A percentile compares a stretch with the other conserved stretches of the same genome.
phyloP scores from a whole-genome alignment of 2,888 invertebrate species.

The Melanargia galathea region DNA sequence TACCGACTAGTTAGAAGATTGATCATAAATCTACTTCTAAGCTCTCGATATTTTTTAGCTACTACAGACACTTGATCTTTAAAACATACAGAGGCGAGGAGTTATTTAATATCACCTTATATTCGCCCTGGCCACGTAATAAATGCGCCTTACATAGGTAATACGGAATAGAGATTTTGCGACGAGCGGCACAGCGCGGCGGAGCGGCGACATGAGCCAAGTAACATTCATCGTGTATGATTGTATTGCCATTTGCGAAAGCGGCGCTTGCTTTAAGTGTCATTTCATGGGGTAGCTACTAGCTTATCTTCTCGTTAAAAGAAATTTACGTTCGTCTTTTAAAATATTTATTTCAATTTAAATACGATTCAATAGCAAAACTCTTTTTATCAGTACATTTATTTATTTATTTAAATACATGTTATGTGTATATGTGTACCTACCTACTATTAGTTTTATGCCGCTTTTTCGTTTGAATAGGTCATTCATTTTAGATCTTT shows the following conservation, averaged over 20 bases:
- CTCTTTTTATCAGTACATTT: too few species aligned
- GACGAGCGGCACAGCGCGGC: too few species aligned
- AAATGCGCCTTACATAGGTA: conserved; percentile 33
- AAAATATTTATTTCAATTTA: conserved; percentile 8
- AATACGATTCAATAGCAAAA: too few species aligned
- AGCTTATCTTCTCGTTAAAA: conserved; percentile 9
- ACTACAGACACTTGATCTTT: conserved; percentile 10
- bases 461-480: too few species aligned
- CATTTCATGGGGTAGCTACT: conserved; percentile 30
- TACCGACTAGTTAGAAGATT: too few species aligned
- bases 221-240: conserved; percentile 38
- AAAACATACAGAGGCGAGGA: conserved; percentile 22
- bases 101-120: conserved; percentile 28
- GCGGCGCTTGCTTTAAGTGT: conserved; percentile 29
- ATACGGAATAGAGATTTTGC: conserved; percentile 36
- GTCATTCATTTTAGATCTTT: too few species aligned
- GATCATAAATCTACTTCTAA: too few species aligned
- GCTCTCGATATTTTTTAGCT: not conserved
- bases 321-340: not conserved
- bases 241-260: conserved; percentile 37
- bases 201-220: conserved; percentile 37
- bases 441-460: too few species aligned
- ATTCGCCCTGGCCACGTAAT: conserved; percentile 20
- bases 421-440: too few species aligned
- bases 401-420: too few species aligned